Evolutionary conservation across 2,797 vertebrate genomes (phyloP).

Genomic region (Cuculus canorus): DNA sequence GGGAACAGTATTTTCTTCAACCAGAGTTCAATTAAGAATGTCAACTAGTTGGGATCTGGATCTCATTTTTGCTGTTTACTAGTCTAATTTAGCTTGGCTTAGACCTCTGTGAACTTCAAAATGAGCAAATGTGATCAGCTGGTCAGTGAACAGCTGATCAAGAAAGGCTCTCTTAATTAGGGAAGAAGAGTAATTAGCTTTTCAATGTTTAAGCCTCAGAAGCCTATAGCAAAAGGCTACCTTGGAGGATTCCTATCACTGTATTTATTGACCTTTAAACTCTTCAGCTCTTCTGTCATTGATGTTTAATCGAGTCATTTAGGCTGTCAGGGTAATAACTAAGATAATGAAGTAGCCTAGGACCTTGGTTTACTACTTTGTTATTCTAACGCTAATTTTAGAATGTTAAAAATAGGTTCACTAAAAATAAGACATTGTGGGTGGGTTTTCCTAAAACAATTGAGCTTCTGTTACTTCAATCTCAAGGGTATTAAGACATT

Average conservation of each 20-base stretch:
- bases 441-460: constrained; percentile 68
- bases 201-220: constrained; percentile 89
- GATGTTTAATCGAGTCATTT: constrained; percentile 89
- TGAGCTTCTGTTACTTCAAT: constrained; percentile 54
- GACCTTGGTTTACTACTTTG: constrained; percentile 86
- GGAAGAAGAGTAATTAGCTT: constrained; percentile 91
- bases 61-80: constrained; percentile 72
- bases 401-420: constrained; percentile 92
- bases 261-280: constrained; percentile 93
- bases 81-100: constrained; percentile 68
- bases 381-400: constrained; percentile 90
- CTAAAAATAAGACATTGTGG: constrained; percentile 79
- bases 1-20: background rate
- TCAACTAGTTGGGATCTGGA: constrained; percentile 45
- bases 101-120: constrained; percentile 70
- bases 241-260: constrained; percentile 89
- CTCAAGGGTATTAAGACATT: constrained; percentile 37
- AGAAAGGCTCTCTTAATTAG: constrained; percentile 79
- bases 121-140: constrained; percentile 74
- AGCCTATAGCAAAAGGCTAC: constrained; percentile 82
- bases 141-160: constrained; percentile 72
- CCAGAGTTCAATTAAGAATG: constrained; percentile 61
- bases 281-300: constrained; percentile 83
- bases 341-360: constrained; percentile 88
- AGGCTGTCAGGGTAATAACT: constrained; percentile 86